Conservation (phyloP, 2,888 invertebrate genomes). For the Endotricha flammealis region DNA sequence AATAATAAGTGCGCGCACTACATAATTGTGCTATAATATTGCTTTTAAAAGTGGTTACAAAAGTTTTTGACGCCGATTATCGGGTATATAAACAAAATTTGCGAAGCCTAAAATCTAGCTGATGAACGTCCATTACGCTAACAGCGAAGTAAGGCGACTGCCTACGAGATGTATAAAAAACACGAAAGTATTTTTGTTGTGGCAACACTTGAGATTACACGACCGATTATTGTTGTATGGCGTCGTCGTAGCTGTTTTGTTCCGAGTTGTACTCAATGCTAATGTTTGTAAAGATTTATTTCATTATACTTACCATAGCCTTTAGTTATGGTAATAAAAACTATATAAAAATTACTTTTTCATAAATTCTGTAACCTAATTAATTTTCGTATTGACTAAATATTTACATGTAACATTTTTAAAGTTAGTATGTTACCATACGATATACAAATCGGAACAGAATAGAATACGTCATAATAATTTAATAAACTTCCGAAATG, state of each 20-base stretch:
- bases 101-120: slow-evolving; percentile 54
- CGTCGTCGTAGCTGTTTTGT: slow-evolving; percentile 17
- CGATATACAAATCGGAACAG: slow-evolving; percentile 20
- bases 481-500: slow-evolving; percentile 23
- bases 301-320: too few species aligned
- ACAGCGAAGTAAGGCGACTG: slow-evolving; percentile 71
- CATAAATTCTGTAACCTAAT: too few species aligned
- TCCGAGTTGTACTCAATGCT: slow-evolving; percentile 26
- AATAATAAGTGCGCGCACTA: slow-evolving; percentile 58
- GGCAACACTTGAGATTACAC: slow-evolving; percentile 51
- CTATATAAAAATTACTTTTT: too few species aligned
- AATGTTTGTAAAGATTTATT: too few species aligned
- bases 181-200: slow-evolving; percentile 57
- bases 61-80: slow-evolving; percentile 71
- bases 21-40: slow-evolving; percentile 50
- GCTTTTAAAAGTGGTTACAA: slow-evolving; percentile 68
- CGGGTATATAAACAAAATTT: slow-evolving; percentile 75
- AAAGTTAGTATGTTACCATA: too few species aligned
- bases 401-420: too few species aligned
- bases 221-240: slow-evolving; percentile 22
- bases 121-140: slow-evolving; percentile 71
- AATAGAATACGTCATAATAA: slow-evolving; percentile 11
- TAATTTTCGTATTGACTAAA: too few species aligned
- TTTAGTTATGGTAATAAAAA: too few species aligned
- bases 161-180: slow-evolving; percentile 61